Conservation (phyloP, 2,113 vertebrate genomes). For the Peromyscus californicus region DNA sequence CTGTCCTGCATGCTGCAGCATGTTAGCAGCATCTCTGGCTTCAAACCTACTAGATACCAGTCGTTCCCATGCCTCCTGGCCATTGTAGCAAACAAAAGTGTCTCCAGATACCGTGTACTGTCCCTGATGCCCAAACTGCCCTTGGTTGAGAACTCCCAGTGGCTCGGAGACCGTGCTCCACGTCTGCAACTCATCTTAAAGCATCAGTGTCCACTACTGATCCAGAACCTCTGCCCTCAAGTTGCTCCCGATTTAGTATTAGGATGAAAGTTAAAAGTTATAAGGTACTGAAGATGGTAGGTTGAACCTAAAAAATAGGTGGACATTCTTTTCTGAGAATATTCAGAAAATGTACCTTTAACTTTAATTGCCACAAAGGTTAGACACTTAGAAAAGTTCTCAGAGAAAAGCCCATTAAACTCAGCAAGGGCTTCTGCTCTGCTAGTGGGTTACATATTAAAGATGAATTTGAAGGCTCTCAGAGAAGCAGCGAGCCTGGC, state of each 20-base stretch:
- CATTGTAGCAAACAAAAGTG: background rate
- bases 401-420: conserved; percentile 69
- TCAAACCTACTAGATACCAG: background rate
- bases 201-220: background rate
- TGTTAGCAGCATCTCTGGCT: background rate
- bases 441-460: conserved; percentile 74
- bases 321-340: background rate
- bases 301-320: conserved; percentile 25
- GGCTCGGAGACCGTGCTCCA: background rate
- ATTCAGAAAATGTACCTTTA: conserved; percentile 68
- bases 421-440: conserved; percentile 62
- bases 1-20: background rate
- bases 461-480: conserved; percentile 76
- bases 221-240: background rate
- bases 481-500: conserved; percentile 60
- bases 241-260: background rate
- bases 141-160: background rate
- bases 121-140: background rate
- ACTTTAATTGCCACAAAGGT: conserved; percentile 63
- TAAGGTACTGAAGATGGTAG: background rate
- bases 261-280: background rate
- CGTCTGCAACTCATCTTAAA: background rate
- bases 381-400: conserved; percentile 65
- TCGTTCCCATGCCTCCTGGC: rapidly evolving
- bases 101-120: background rate